Evolutionary conservation across 2,113 vertebrate species (phyloP).

Genomic region (Hepsetus odoe): DNA sequence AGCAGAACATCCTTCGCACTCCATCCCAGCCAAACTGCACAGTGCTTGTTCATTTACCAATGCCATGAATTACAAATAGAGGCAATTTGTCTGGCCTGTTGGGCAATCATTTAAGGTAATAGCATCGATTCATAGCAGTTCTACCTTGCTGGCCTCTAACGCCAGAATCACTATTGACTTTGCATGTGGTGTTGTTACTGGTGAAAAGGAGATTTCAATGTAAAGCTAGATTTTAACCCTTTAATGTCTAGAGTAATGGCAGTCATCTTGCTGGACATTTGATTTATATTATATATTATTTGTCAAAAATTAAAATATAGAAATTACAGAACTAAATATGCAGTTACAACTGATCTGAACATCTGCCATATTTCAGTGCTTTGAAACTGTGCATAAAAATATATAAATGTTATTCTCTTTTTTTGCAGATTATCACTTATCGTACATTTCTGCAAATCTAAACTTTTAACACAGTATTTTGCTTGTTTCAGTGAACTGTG

Average conservation of each 20-base stretch:
- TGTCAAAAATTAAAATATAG: too few species aligned
- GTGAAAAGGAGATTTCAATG: neutral
- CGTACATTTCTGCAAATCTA: too few species aligned
- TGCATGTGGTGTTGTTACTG: neutral
- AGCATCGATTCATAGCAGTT: slow-evolving; percentile 24
- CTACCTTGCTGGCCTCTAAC: neutral
- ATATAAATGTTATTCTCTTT: too few species aligned
- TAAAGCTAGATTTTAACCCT: neutral
- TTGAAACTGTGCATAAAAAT: too few species aligned
- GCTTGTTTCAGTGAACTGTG: too few species aligned
- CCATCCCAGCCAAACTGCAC: slow-evolving; percentile 28
- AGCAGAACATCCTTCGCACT: slow-evolving; percentile 8
- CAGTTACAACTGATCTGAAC: too few species aligned
- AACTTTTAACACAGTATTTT: too few species aligned
- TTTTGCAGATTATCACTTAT: too few species aligned
- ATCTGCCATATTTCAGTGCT: too few species aligned
- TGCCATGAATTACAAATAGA: slow-evolving; percentile 43
- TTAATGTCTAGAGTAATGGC: neutral
- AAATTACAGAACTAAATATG: too few species aligned
- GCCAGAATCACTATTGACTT: slow-evolving; percentile 19
- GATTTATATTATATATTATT: neutral
- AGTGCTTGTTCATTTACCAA: slow-evolving; percentile 41
- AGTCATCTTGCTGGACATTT: neutral
- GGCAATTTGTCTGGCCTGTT: slow-evolving; percentile 38
- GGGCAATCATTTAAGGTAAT: slow-evolving; percentile 46